These are phyloP conservation scores for Papilio helenus DNA, from an alignment of 1,140 invertebrate genomes.

Conservation along the genomic window DNA sequence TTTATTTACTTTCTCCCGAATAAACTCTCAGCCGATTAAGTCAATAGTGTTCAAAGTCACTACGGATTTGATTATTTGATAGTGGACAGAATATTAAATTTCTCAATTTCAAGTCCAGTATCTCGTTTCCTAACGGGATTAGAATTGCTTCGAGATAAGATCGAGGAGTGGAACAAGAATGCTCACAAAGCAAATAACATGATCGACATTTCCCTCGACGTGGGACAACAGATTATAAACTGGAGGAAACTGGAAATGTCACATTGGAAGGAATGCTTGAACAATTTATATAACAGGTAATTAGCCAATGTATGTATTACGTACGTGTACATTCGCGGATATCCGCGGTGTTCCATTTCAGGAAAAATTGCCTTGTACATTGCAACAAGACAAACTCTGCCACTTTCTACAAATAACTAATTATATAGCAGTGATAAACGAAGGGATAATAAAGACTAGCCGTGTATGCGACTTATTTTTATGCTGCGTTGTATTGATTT, in stretches of 20 bases:
- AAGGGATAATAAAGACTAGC: no score
- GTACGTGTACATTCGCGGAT: neutral
- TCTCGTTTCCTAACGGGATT: conserved; percentile 95
- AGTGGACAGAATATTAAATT: conserved; percentile 89
- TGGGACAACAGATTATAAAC: conserved; percentile 92
- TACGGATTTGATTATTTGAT: no score
- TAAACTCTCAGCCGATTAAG: no score
- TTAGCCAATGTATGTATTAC: neutral
- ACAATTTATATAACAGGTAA: conserved; percentile 84
- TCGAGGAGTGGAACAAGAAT: conserved; percentile 96
- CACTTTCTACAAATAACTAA: no score
- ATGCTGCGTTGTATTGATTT: neutral
- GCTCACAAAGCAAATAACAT: conserved; percentile 94
- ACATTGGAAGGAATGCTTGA: conserved; percentile 92
- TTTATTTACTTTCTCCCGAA: no score
- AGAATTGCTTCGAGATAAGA: conserved; percentile 92
- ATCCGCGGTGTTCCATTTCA: no score
- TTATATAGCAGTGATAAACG: no score
- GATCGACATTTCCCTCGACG: conserved; percentile 85
- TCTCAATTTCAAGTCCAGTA: conserved; percentile 91
- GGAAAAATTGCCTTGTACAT: no score
- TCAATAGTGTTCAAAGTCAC: no score
- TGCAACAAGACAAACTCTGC: no score
- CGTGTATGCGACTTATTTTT: neutral
- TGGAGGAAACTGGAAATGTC: conserved; percentile 97